A percentile compares a stretch with the other conserved stretches of the same genome.
Evolutionary conservation across 2,888 invertebrate species (phyloP).

Genomic region (Crematogaster levior): DNA sequence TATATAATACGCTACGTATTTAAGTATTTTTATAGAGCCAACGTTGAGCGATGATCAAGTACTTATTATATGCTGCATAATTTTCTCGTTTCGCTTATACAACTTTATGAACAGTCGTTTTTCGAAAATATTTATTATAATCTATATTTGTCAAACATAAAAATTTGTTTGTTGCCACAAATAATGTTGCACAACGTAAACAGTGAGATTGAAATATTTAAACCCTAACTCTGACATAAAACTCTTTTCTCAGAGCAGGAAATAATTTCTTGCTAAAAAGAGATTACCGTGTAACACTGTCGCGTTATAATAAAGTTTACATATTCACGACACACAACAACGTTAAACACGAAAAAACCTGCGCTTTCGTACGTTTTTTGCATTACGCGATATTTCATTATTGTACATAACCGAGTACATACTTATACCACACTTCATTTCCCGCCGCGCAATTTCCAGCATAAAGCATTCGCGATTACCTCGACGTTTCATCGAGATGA

Average conservation of each 20-base stretch:
- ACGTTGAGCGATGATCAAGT: no score
- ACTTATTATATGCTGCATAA: not conserved
- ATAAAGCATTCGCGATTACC: conserved; percentile 28
- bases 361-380: not conserved
- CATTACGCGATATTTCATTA: conserved; percentile 33
- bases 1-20: not conserved
- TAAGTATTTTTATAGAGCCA: not conserved
- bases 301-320: not conserved
- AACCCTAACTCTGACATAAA: not conserved
- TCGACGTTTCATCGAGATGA: conserved; percentile 42
- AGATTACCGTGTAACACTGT: not conserved
- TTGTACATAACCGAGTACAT: not conserved
- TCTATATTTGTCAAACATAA: not conserved
- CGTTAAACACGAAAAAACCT: not conserved
- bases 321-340: not conserved
- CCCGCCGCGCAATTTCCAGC: conserved; percentile 31
- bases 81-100: no score
- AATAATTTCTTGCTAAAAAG: conserved; percentile 10
- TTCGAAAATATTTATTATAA: not conserved
- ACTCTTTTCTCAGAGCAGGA: no score
- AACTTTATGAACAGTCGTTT: no score
- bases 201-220: not conserved
- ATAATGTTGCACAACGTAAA: not conserved
- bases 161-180: not conserved
- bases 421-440: conserved; percentile 33